phyloP scores from a whole-genome alignment of 2,888 invertebrate species.

The Rhagonycha lutea region DNA sequence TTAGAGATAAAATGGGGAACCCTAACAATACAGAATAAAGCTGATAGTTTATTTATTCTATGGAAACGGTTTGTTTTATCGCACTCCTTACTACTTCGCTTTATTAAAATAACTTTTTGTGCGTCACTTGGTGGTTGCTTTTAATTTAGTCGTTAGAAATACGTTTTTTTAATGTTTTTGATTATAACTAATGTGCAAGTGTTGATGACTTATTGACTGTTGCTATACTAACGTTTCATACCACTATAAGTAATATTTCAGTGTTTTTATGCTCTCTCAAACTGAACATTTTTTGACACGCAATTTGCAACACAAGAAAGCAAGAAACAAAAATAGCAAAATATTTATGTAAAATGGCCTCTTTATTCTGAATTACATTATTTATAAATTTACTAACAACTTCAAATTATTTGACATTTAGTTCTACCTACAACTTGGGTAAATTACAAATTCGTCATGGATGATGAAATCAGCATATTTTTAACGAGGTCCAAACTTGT shows the following conservation, averaged over 20 bases:
- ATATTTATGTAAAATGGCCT: background rate
- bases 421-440: background rate
- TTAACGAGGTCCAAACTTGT: background rate
- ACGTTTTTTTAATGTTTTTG: background rate
- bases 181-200: background rate
- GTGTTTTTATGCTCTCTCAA: background rate
- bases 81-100: background rate
- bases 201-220: background rate
- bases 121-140: background rate
- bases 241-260: background rate
- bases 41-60: background rate
- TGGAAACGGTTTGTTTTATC: background rate
- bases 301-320: background rate
- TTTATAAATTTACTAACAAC: too few species aligned
- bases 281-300: background rate
- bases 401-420: background rate
- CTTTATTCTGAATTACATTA: background rate
- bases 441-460: background rate
- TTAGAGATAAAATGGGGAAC: constrained; percentile 15
- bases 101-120: background rate
- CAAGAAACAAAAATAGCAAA: background rate
- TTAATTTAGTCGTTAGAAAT: background rate
- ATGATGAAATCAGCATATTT: background rate
- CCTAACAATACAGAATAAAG: background rate
- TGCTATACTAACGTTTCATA: background rate